These are phyloP conservation scores for Chaetodon trifascialis DNA, from an alignment of 2,113 vertebrate genomes.

Conservation along the genomic window DNA sequence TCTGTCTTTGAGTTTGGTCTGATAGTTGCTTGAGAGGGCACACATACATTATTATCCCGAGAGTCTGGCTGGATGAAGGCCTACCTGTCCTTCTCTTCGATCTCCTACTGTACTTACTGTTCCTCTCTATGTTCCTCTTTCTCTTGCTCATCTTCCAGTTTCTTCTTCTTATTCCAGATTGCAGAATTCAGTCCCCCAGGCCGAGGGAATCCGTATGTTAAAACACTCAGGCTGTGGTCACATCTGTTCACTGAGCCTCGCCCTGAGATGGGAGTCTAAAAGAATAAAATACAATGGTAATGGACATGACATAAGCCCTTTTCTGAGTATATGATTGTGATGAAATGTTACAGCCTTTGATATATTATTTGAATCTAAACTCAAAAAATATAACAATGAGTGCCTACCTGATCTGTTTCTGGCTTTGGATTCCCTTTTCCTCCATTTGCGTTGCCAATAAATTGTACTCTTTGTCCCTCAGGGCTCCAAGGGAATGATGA, in stretches of 20 bases:
- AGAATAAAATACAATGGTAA: neutral
- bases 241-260: slow-evolving; percentile 40
- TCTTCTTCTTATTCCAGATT: slow-evolving; percentile 22
- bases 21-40: neutral
- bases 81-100: slow-evolving; percentile 4
- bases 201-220: slow-evolving; percentile 15
- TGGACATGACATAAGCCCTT: neutral
- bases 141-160: slow-evolving; percentile 16
- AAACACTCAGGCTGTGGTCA: slow-evolving; percentile 44
- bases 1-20: slow-evolving; percentile 8
- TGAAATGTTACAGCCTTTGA: neutral
- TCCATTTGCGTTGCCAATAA: slow-evolving; percentile 31
- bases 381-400: neutral
- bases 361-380: slow-evolving; percentile 2
- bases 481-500: slow-evolving; percentile 53
- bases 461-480: slow-evolving; percentile 59
- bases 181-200: neutral
- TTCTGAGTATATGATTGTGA: neutral
- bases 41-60: slow-evolving; percentile 20
- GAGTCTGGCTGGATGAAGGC: slow-evolving; percentile 25
- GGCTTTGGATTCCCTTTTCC: slow-evolving; percentile 45
- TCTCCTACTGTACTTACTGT: neutral
- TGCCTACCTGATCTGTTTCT: slow-evolving; percentile 70
- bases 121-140: slow-evolving; percentile 12
- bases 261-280: slow-evolving; percentile 48